A percentile compares a stretch with the other conserved stretches of the same genome.
Evolutionary conservation across 92 coral and sea anemone species (phyloP).

Genomic region (Diadumene lineata): DNA sequence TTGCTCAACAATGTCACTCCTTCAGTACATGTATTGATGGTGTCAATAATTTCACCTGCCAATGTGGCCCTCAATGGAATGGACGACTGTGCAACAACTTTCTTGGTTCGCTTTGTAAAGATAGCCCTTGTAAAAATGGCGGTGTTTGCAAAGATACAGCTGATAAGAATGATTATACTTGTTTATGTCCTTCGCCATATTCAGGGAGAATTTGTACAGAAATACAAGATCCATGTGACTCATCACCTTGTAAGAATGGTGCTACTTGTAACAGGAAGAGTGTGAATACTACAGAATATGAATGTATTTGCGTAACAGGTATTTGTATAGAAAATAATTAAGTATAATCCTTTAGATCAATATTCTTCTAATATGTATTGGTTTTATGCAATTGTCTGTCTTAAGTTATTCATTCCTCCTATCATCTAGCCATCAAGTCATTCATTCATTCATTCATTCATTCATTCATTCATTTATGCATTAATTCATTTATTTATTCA

Average conservation of each 20-base stretch:
- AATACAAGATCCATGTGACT: conserved; percentile 61
- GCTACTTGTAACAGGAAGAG: conserved; percentile 59
- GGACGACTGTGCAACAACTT: conserved; percentile 66
- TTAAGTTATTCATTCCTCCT: no score
- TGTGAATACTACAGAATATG: conserved; percentile 33
- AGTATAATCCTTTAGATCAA: no score
- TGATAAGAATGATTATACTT: conserved; percentile 86
- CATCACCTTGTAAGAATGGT: conserved; percentile 64
- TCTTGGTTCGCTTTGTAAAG: conserved; percentile 65
- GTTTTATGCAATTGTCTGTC: no score
- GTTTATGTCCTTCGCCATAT: conserved; percentile 65
- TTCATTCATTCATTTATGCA: no score
- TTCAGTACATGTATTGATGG: conserved; percentile 78
- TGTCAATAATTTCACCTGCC: conserved; percentile 71
- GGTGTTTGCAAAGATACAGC: conserved; percentile 67
- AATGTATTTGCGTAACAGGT: conserved; percentile 76
- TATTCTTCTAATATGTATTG: no score
- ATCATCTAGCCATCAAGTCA: neutral
- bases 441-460: neutral
- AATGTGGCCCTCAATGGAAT: conserved; percentile 81
- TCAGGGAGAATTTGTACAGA: conserved; percentile 83
- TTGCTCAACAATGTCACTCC: conserved; percentile 52
- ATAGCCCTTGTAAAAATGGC: conserved; percentile 65
- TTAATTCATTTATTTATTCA: no score
- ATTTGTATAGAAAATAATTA: conserved; percentile 10